phyloP scores from a whole-genome alignment of 2,113 vertebrate genomes.

The Mustela nigripes region DNA sequence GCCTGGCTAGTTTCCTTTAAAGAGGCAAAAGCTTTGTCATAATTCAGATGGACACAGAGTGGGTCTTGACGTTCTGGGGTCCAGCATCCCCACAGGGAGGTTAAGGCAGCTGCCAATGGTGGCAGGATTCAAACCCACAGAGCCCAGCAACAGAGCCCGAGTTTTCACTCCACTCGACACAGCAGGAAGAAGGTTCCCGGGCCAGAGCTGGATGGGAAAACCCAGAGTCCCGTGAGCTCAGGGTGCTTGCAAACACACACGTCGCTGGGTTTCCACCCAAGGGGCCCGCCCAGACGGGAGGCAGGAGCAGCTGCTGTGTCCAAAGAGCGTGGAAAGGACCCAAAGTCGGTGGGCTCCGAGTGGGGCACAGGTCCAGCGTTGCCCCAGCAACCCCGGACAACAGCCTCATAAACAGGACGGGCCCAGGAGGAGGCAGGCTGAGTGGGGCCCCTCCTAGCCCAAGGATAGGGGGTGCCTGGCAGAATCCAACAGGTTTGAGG shows the following conservation, averaged over 20 bases:
- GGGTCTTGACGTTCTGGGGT: rapidly evolving
- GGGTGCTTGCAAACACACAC: background rate
- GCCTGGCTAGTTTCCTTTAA: background rate
- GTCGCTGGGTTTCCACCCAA: background rate
- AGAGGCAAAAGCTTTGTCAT: background rate
- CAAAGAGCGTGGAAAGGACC: background rate
- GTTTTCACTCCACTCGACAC: background rate
- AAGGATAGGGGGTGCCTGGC: background rate
- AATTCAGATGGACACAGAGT: background rate
- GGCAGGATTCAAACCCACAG: background rate
- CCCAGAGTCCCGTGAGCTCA: background rate
- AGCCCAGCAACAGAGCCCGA: background rate
- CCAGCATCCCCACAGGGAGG: rapidly evolving
- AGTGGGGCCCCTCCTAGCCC: background rate
- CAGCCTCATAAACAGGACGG: slow-evolving; percentile 25
- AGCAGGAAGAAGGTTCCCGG: background rate
- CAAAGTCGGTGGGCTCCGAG: background rate
- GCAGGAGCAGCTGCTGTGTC: background rate
- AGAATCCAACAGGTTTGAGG: background rate
- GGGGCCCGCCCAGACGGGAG: background rate
- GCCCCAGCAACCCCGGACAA: slow-evolving; percentile 40
- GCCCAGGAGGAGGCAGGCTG: background rate
- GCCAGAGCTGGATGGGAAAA: background rate
- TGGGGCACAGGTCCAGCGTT: background rate
- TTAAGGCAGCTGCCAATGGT: background rate